Conservation (phyloP, 1,140 invertebrate species). For the Papilio machaon region DNA sequence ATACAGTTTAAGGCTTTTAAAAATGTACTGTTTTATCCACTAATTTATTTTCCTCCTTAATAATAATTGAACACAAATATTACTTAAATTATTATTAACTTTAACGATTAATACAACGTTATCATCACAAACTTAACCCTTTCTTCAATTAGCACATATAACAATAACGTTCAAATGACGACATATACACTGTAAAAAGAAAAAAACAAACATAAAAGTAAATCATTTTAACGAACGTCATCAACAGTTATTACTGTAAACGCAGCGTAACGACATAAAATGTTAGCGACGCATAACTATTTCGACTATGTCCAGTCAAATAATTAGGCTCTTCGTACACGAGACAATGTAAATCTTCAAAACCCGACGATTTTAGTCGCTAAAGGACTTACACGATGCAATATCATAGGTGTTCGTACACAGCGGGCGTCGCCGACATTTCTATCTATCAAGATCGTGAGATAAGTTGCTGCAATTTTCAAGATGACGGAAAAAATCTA, state of each 20-base stretch:
- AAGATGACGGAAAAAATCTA: too few species aligned
- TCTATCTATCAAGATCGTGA: too few species aligned
- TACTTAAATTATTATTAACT: not conserved
- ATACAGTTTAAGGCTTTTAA: too few species aligned
- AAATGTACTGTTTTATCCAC: too few species aligned
- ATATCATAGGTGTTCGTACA: too few species aligned
- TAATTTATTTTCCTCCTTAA: too few species aligned
- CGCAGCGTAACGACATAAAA: conserved; percentile 29
- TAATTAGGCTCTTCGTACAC: not conserved
- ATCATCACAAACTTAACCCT: not conserved
- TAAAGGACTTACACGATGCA: too few species aligned
- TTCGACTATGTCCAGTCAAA: not conserved
- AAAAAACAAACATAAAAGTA: conserved; percentile 11
- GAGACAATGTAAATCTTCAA: too few species aligned
- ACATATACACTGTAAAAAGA: not conserved
- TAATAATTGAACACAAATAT: not conserved
- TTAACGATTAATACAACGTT: not conserved
- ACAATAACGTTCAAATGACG: conserved; percentile 2
- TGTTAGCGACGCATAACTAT: conserved; percentile 22
- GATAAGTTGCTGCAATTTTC: too few species aligned
- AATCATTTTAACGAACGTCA: conserved; percentile 35
- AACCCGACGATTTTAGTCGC: too few species aligned
- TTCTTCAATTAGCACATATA: conserved; percentile 10
- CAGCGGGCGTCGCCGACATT: too few species aligned
- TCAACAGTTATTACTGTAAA: conserved; percentile 25